Evolutionary conservation across 2,888 invertebrate species (phyloP), one percentile per base, ranked within the genome.

Genomic region (Caenorhabditis becei): DNA sequence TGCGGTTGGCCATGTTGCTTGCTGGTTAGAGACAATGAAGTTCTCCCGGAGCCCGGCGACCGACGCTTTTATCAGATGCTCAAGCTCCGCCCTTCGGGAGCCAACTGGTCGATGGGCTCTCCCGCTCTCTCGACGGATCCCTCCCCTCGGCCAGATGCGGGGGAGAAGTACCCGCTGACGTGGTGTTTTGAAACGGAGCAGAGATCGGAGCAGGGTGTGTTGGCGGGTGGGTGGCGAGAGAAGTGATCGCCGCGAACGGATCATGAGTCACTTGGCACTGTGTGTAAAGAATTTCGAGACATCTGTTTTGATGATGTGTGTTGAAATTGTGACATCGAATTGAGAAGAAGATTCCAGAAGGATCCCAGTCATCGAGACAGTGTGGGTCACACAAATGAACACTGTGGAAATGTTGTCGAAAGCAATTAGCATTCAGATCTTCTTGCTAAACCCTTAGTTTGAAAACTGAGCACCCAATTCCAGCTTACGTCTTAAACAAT

Each of bases 1-100:
- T 89, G 66, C 90, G 88, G 78, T 87, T 86, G 72, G 90, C 78
- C 90, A 90, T 90, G 49, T 58, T 62, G 63, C 37, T 54, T 61
- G 44, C 26, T 37, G 23, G n/a, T 41, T 20, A 61, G 26, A 59
- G 56, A 56, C 67, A 77, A 58, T 67, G 69, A 69, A 62, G 51
- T 70, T 54, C 63, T 16, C 18, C 24, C 26, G 41, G 41, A 32
- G 32, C 32, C 41, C 59, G 37, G 7, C 58, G 7, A n/a, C 14
- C 35, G 65, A 26, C 26, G 37, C 74, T 80, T 80, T 75, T 74
- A 80, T 80, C 69, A 70, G 69, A 54, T 49, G 72, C 61, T 72
- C 65, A 65, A 59, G 66, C 67, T 61, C 65, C 79, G 61, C 79
- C 79, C 79, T 53, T 49, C 51, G 59, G 32, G 54, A 75, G 61